Evolutionary conservation across 2,797 vertebrate species (phyloP), one percentile per base, ranked within the genome.

Genomic region (Zonotrichia albicollis): DNA sequence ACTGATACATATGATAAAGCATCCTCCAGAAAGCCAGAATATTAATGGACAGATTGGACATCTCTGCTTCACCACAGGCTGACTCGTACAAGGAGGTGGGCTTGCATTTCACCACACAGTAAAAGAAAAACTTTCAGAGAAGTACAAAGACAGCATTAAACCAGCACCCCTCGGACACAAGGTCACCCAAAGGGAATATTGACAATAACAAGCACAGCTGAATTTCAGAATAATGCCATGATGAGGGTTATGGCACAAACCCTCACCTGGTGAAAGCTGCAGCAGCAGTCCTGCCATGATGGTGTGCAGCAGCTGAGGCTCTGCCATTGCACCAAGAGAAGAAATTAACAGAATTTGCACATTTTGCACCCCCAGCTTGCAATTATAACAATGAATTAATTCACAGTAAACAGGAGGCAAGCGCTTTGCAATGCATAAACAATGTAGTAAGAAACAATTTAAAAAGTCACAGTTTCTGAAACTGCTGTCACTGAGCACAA

Each of bases 351-450:
- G 11, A 53, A 62, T 58, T 78, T 53, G 78, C 74, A 94, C 86
- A 87, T 77, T 94, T 95, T 77, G 84, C 65, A 61, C 74, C 68
- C 87, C 72, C 76, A 60, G 80, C 95, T 93, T 88, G 72, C 78
- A 93, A 93, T 92, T 81, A 53, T 93, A 96, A 93, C 86, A 89
- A 85, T 79, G 85, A 96, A 97, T 97, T 97, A 97, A 97, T 98
- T 97, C 92, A 77, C 72, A 93, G 94, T 94, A 97, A 98, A 97
- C 94, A 97, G n/a, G 79, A 92, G 61, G 92, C 81, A 64, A 89
- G 60, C 15, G 54, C 42, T 97, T 97, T 94, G 89, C 90, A 62
- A 73, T 81, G 92, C 89, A 97, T 93, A 97, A 97, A 97, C 96
- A 97, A 97, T 79, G 91, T 75, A 90, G 93, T 61, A 97, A 91